Base-by-base conservation (phyloP, 2,113 vertebrate species). In the Ascaphus truei region DNA sequence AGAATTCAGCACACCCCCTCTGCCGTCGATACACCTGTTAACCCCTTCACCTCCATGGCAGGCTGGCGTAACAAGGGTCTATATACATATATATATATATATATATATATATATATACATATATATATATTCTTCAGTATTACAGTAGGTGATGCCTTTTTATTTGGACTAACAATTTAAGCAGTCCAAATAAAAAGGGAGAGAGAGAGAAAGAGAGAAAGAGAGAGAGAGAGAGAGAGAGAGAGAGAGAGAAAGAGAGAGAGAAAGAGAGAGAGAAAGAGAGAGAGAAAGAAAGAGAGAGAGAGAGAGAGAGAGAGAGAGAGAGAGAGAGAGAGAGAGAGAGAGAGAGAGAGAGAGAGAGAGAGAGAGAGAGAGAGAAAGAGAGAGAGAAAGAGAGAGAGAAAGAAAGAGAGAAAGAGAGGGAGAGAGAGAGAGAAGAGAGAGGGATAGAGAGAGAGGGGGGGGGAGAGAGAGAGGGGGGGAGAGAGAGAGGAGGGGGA, bases 401-500 rank as follows among this genome's bases (percentile, higher is more conserved):
- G 7, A 2, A 3, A 30, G 26, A 4, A 16, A n/a, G n/a, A 9
- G 27, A 16, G 3, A 8, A 2, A 8, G 15, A 2, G n/a, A 8
- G 1, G 45, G 48, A 8, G 15, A 22, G 20, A 8, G 15, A 10
- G 15, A 3, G 48, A 8, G 4, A 20, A 51, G 15, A 3, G 7
- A 3, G 48, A 20, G 48, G 26, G 1, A 8, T 9, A 33, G n/a
- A n/a, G n/a, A n/a, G n/a, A n/a, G n/a, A n/a, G n/a, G n/a, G n/a
- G n/a, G n/a, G n/a, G n/a, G n/a, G 4, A 7, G 29, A 52, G 1
- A 0, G 39, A 2, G 5, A 36, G 23, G 16, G 0, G 0, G 18
- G 37, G 4, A 3, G 41, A 1, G 7, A 0, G 0, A 23, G 7
- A 0, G 0, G n/a, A 48, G 0, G 1, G 7, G 57, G 60, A n/a